Evolutionary conservation across 2,113 vertebrate genomes (phyloP), one percentile per base, ranked within the genome.

Genomic region (Pseudonaja textilis): DNA sequence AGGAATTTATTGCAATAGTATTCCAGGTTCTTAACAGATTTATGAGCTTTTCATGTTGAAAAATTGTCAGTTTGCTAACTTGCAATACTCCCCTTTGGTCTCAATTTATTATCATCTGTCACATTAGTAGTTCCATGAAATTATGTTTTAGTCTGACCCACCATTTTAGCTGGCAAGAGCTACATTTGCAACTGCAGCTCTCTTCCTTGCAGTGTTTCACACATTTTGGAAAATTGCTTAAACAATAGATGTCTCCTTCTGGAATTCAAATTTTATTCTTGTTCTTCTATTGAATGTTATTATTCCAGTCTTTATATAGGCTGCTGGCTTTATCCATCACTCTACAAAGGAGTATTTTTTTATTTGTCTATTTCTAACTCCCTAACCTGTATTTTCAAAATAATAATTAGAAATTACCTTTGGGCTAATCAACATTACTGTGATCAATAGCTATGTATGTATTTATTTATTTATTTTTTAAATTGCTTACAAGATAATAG

Each of bases 71-170:
- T 92, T 90, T 91, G 92, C 92, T 85, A 91, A 93, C 52, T 25
- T 96, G 90, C 91, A 91, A 0, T 16, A 90, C 88, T 56, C 87
- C 90, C 59, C 59, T 96, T 87, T 92, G 64, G 91, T 95, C n/a
- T 57, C 50, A 89, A 34, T 96, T 96, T 92, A 91, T 95, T 87
- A 59, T 96, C 92, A 92, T 95, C n/a, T 42, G 50, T 95, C 96
- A 93, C 90, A 22, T 87, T 93, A 93, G 92, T 50, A 29, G 2
- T 93, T 91, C 45, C 9, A 56, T 61, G 93, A 87, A 90, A 39
- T 93, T 69, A 93, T 42, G 22, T 94, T 94, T 94, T 39, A 64
- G 18, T 14, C 22, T 95, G 88, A 92, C 93, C 85, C 47, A 64
- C 92, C 95, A 45, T 69, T 89, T 61, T 56, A 39, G 0, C 57